phyloP scores from a whole-genome alignment of 2,888 invertebrate species.

The Agrochola litura region DNA sequence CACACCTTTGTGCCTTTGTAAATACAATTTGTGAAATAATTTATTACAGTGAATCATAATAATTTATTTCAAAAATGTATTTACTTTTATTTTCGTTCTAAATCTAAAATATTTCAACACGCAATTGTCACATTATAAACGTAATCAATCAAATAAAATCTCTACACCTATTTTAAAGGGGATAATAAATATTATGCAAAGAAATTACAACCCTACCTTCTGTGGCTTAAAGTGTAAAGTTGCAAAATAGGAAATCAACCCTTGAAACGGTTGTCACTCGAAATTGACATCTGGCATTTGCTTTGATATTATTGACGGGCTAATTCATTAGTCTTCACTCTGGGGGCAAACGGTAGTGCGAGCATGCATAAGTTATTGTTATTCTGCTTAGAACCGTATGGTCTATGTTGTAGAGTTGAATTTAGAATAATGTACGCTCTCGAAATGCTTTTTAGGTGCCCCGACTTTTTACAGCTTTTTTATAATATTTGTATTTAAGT shows the following conservation, averaged over 20 bases:
- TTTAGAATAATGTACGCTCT: background rate
- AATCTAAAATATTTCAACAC: constrained; percentile 65
- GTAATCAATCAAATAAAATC: constrained; percentile 81
- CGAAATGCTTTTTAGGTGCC: background rate
- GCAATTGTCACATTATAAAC: constrained; percentile 81
- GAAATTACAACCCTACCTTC: constrained; percentile 59
- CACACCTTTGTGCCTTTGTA: background rate
- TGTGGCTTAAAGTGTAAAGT: constrained; percentile 54
- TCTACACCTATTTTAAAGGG: constrained; percentile 62
- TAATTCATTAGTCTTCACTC: constrained; percentile 82
- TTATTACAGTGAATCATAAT: constrained; percentile 6
- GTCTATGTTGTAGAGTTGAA: constrained; percentile 3
- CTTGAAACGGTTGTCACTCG: constrained; percentile 79
- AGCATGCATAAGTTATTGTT: constrained; percentile 30
- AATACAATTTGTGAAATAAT: constrained; percentile 21
- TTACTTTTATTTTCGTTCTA: constrained; percentile 25
- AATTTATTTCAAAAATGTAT: constrained; percentile 13
- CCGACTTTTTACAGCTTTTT: background rate
- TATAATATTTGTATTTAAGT: constrained; percentile 5
- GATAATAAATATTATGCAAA: constrained; percentile 38
- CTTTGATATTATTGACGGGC: constrained; percentile 85
- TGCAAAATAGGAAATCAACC: constrained; percentile 62
- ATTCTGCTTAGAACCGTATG: constrained; percentile 20
- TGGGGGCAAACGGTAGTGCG: constrained; percentile 67
- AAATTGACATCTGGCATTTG: constrained; percentile 85